Conservation (phyloP, 2,888 invertebrate genomes). For the Macaria notata region DNA sequence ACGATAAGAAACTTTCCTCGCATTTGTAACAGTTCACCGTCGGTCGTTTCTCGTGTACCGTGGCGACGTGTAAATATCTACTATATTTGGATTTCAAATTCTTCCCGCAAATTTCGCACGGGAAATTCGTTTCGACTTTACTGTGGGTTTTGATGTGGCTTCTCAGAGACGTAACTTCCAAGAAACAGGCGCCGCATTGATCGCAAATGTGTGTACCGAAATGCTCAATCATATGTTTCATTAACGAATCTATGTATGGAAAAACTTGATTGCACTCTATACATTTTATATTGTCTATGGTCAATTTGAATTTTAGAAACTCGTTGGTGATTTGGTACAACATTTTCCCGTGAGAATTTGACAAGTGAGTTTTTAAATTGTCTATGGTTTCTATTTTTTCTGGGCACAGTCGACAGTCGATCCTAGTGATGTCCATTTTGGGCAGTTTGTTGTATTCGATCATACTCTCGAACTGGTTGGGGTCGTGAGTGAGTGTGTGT, state of each 20-base stretch:
- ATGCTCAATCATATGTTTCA: slow-evolving; percentile 70
- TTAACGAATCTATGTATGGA: slow-evolving; percentile 64
- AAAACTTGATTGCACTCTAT: slow-evolving; percentile 62
- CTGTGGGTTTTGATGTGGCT: slow-evolving; percentile 65
- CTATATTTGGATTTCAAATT: slow-evolving; percentile 68
- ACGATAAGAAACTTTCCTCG: slow-evolving; percentile 64
- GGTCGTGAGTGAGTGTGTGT: slow-evolving; percentile 65
- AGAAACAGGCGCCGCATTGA: slow-evolving; percentile 71
- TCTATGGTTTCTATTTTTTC: slow-evolving; percentile 62
- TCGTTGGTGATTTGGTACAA: slow-evolving; percentile 59
- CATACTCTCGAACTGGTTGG: slow-evolving; percentile 53
- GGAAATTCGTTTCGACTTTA: slow-evolving; percentile 63
- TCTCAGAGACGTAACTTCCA: slow-evolving; percentile 66
- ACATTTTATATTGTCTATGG: slow-evolving; percentile 57
- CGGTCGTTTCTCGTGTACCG: slow-evolving; percentile 65
- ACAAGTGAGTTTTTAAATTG: slow-evolving; percentile 55
- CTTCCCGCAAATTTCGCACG: slow-evolving; percentile 76
- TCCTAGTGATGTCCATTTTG: slow-evolving; percentile 68
- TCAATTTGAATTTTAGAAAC: slow-evolving; percentile 62
- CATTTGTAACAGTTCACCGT: slow-evolving; percentile 69
- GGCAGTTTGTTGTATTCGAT: slow-evolving; percentile 67
- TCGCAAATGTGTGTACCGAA: slow-evolving; percentile 71
- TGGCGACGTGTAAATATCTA: slow-evolving; percentile 59
- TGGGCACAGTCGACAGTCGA: slow-evolving; percentile 65
- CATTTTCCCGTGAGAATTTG: slow-evolving; percentile 44